Base-by-base conservation (phyloP, 1,140 invertebrate genomes). In the Monomorium pharaonis region DNA sequence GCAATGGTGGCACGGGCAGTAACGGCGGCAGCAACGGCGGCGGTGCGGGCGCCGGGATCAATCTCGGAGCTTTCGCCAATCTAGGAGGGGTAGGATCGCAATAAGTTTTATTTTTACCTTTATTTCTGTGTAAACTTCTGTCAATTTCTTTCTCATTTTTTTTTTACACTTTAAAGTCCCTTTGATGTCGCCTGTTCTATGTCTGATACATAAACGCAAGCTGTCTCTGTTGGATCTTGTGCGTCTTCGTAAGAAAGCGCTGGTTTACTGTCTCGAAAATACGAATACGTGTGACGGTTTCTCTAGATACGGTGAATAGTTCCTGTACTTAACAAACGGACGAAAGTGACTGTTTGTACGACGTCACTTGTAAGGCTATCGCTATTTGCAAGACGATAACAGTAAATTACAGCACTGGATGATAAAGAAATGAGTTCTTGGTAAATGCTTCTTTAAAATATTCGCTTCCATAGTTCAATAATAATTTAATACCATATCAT, bases 41-140 rank as follows among this genome's bases (percentile, higher is more conserved):
- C 78, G 69, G 42, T 18, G 65, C 91, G 6, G 93, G 94, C 74
- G 92, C 94, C 62, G 95, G 95, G 44, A 33, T 88, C 62, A 88
- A 89, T 67, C 58, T 91, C 37, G 92, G 92, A 77, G 86, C 86
- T 49, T 92, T 89, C 83, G 92, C 87, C 62, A 92, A 92, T 77
- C 16, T 92, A 83, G 92, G 87, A 77, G 94, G 93, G 94, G 94
- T 95, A 94, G 92, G 94, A 91, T 90, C 87, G 72, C 91, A 92
- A 87, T 93, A 83, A 94, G 87, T 75, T 67, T 84, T 14, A 21
- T 49, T 12, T 54, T 12, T 47, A 67, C 58, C 14, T 86, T 7
- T 42, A 6, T 37, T 10, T 44, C 44, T 44, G 3, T 63, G 1
- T 37, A 49, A 67, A 67, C 6, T n/a, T n/a, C n/a, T 81, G 14